A percentile compares a stretch with the other conserved stretches of the same genome.
phyloP scores from a whole-genome alignment of 2,113 vertebrate genomes.

The Laticauda colubrina region DNA sequence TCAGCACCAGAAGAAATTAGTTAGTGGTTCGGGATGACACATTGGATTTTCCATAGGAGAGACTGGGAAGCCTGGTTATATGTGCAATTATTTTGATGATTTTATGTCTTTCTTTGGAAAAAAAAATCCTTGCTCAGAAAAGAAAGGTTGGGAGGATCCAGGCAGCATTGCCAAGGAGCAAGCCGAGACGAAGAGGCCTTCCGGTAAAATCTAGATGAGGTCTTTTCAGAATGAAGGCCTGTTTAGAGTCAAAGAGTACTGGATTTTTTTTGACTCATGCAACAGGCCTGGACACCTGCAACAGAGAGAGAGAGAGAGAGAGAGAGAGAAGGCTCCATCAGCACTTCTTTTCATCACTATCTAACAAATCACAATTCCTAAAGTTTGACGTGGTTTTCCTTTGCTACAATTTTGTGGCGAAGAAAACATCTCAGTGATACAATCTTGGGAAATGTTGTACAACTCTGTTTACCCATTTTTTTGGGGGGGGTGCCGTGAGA shows the following conservation, averaged over 20 bases:
- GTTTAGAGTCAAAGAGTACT: neutral
- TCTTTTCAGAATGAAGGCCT: neutral
- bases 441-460: slow-evolving; percentile 22
- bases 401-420: neutral
- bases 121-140: neutral
- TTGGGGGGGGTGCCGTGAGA: neutral
- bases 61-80: slow-evolving; percentile 48
- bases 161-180: slow-evolving; percentile 7
- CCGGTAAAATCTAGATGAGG: neutral
- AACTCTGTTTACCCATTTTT: slow-evolving; percentile 43
- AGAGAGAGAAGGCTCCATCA: neutral
- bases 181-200: neutral
- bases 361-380: neutral
- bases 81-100: slow-evolving; percentile 59
- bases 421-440: neutral
- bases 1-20: neutral
- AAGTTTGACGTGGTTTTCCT: neutral
- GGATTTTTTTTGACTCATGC: neutral
- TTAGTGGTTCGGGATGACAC: slow-evolving; percentile 24
- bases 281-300: slow-evolving; percentile 3
- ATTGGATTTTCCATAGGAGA: slow-evolving; percentile 34
- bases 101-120: neutral
- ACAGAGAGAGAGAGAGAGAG: neutral
- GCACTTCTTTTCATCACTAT: neutral
- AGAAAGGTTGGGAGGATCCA: neutral